Evolutionary conservation across 2,113 vertebrate species (phyloP), one percentile per base, ranked within the genome.

Genomic region (Nannospalax galili): DNA sequence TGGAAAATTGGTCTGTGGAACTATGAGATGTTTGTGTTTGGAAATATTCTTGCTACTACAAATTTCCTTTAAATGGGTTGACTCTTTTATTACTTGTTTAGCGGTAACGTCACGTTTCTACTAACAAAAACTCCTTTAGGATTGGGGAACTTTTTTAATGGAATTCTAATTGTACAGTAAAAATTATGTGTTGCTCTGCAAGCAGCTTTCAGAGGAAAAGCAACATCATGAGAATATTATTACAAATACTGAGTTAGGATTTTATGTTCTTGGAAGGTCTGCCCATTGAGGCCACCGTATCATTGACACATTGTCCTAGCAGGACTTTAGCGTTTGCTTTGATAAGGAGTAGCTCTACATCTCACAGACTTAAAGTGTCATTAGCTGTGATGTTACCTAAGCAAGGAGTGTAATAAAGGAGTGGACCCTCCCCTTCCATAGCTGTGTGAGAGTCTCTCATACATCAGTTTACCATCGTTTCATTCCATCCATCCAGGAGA

Each of bases 81-180:
- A 99, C 99, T 99, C 99, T 99, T 99, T 99, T 99, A 99, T 99
- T 99, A 99, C 99, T 99, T 99, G 99, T 99, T 99, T 99, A 99
- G 99, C 98, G 99, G 99, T 99, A 99, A 99, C 99, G 99, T 99
- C 99, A 99, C 99, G 98, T 99, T 99, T 99, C 98, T 99, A 99
- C 99, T 99, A 99, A 99, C 99, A 98, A 98, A 99, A 98, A 98
- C 98, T 98, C 98, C 98, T 98, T 98, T 98, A 98, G 98, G 98
- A 98, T 98, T 98, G 98, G 97, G 98, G 98, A 98, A 98, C 97
- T 98, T 97, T 96, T 67, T 97, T 98, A 98, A 97, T 0, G 97
- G 98, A 98, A 97, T 52, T 94, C 97, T 98, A 98, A 98, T 98
- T 98, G 98, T 98, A 97, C 97, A 98, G 91, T 97, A 98, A 98